A percentile compares a stretch with the other conserved stretches of the same genome.
Conservation (phyloP, 37 sponge, comb jelly and placozoan genomes). For the Hexactinellida sp. region DNA sequence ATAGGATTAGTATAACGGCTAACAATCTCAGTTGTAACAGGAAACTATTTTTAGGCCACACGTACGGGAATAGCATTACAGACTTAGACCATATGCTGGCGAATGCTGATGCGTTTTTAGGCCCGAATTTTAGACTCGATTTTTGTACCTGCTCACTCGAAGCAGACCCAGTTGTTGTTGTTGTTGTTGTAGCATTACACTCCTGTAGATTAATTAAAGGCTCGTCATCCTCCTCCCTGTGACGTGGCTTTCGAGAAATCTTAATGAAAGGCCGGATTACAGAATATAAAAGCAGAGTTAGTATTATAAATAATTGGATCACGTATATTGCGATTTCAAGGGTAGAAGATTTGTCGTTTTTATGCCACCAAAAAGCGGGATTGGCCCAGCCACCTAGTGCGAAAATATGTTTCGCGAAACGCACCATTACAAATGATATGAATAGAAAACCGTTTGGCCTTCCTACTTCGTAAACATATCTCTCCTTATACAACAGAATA, state of each 20-base stretch:
- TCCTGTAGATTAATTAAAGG: background rate
- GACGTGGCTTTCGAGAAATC: background rate
- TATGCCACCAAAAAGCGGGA: background rate
- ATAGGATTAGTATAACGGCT: conserved; percentile 60
- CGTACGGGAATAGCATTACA: conserved; percentile 62
- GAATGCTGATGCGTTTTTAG: conserved; percentile 52
- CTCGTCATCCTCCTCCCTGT: background rate
- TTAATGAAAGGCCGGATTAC: background rate
- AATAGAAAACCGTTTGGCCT: conserved; percentile 12
- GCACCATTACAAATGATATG: background rate
- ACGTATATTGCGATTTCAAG: background rate
- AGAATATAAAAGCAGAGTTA: background rate
- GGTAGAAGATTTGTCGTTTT: too few relatives aligned
- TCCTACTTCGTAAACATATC: background rate
- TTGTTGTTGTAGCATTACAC: background rate
- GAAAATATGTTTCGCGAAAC: background rate
- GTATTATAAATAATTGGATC: background rate
- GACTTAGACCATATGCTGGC: conserved; percentile 41
- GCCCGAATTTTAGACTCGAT: background rate
- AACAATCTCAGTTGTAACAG: conserved; percentile 73
- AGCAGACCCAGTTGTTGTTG: background rate
- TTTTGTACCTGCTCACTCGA: background rate
- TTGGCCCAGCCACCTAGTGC: background rate
- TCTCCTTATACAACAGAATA: background rate
- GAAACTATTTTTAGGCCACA: conserved; percentile 71